A percentile compares a stretch with the other conserved stretches of the same genome.
Evolutionary conservation across 2,888 invertebrate species (phyloP).

Genomic region (Crepidodera aurea): DNA sequence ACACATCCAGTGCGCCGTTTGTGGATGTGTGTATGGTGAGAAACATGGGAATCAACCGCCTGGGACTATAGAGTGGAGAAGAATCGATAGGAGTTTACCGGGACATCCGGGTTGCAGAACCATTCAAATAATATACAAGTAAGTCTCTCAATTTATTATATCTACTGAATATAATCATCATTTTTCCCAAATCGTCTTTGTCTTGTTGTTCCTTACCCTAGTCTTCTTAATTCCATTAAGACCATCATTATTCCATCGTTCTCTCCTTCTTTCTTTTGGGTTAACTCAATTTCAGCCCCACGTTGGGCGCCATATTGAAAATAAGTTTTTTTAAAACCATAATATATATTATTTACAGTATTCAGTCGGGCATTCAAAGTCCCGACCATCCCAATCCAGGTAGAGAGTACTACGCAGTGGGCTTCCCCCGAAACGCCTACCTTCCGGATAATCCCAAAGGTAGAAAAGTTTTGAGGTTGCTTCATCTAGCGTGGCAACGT

Average conservation of each 20-base stretch:
- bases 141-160: no score
- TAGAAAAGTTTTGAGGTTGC: conserved; percentile 75
- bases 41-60: conserved; percentile 81
- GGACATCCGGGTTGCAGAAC: conserved; percentile 74
- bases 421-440: conserved; percentile 83
- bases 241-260: no score
- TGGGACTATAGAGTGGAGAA: conserved; percentile 84
- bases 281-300: no score
- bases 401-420: conserved; percentile 86
- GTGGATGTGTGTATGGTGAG: conserved; percentile 85
- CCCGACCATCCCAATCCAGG: conserved; percentile 82
- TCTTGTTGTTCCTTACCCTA: no score
- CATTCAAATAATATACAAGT: conserved; percentile 86
- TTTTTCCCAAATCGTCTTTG: no score
- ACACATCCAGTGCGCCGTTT: conserved; percentile 86
- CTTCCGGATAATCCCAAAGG: conserved; percentile 86
- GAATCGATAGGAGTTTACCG: conserved; percentile 74
- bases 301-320: no score
- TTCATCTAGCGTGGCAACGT: conserved; percentile 85
- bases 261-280: no score
- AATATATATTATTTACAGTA: conserved; percentile 67
- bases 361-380: conserved; percentile 86
- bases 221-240: no score
- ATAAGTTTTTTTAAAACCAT: no score
- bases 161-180: no score